Base-by-base conservation (phyloP, 1,140 invertebrate species). In the Caenorhabditis remanei region DNA sequence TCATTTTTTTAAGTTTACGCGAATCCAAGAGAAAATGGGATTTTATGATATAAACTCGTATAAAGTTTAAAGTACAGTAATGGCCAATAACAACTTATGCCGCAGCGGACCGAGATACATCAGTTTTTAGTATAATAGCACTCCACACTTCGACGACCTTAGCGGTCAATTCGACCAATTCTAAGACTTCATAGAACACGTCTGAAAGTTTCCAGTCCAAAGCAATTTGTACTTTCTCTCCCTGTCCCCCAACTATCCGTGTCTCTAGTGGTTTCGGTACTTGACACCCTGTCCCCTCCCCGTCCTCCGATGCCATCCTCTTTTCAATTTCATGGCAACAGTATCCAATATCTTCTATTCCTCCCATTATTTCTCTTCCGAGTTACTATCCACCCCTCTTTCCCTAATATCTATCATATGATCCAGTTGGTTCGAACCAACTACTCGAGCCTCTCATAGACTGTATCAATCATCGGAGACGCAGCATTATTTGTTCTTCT, bases 391-490 rank as follows among this genome's bases (percentile, higher is more conserved):
- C 61, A n/a, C n/a, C 32, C 32, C 32, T 2, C 2, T 41, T 67
- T 67, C 41, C 24, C 63, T 79, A 79, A 53, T 79, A 79, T 79
- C 71, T 79, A 79, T 79, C 71, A 79, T 79, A 79, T 79, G 71
- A 79, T 79, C 71, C 21, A 79, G 71, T 79, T 50, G 71, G 71
- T 79, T 79, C 71, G 71, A 79, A 79, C 71, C 71, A 50, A 79
- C 71, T 79, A 79, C 71, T 79, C 53, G 46, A 79, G 71, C 71
- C 7, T 79, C 46, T 13, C 2, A 79, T 53, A 79, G 7, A 79
- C 13, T 50, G 43, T 14, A 79, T 13, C 5, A 46, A 79, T 79
- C 71, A 79, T 46, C 24, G 32, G 46, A 79, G 46, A 79, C 71
- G 46, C 71, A 79, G 71, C 0, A 32, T 4, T 79, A 79, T 79